phyloP scores from a whole-genome alignment of 2,797 vertebrate species.

The Diglossa cyanea region DNA sequence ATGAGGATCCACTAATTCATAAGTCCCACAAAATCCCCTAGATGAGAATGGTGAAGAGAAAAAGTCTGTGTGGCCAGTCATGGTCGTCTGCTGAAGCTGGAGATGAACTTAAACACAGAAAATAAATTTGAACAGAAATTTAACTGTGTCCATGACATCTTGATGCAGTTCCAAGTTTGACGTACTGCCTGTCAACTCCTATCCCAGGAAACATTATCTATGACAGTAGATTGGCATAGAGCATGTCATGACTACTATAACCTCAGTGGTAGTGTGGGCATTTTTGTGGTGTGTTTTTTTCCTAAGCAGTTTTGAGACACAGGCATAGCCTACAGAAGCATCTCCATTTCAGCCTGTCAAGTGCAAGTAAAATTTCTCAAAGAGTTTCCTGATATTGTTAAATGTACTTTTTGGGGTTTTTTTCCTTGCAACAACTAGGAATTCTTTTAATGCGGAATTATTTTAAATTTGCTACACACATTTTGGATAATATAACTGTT shows the following conservation, averaged over 20 bases:
- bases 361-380: rapidly evolving
- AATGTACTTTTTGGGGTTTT: not conserved
- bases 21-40: not conserved
- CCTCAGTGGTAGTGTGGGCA: not conserved
- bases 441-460: not conserved
- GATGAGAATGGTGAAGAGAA: not conserved
- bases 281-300: not conserved
- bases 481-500: not conserved
- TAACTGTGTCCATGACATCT: not conserved
- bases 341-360: not conserved
- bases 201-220: not conserved
- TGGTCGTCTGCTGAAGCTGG: not conserved
- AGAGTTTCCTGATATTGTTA: not conserved
- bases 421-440: not conserved
- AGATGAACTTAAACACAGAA: not conserved
- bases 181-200: not conserved
- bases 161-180: not conserved
- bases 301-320: not conserved
- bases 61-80: not conserved
- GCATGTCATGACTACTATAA: not conserved
- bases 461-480: not conserved
- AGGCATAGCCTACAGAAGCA: not conserved
- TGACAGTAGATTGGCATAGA: not conserved
- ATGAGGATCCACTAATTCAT: not conserved
- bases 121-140: not conserved